Percentiles rank a stretch among this genome's conserved stretches.
phyloP scores from a whole-genome alignment of 2,888 invertebrate species.

The Caenorhabditis sp. region DNA sequence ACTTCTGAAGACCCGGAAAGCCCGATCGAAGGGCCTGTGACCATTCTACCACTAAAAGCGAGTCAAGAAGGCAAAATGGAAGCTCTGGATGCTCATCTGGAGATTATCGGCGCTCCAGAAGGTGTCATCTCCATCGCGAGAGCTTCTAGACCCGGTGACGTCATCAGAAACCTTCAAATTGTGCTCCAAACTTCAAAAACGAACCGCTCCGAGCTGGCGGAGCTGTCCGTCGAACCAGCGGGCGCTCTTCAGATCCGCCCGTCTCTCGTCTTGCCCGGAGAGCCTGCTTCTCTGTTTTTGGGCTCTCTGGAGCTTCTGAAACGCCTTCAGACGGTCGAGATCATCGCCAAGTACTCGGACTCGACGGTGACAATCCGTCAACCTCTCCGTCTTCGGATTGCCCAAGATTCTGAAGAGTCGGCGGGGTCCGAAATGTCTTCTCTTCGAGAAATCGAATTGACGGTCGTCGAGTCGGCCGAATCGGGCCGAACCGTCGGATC shows the following conservation, averaged over 20 bases:
- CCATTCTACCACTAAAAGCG: conserved; percentile 36
- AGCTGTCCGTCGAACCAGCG: conserved; percentile 23
- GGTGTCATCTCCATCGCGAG: conserved; percentile 1
- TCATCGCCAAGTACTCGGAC: conserved; percentile 17
- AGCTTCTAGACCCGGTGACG: conserved; percentile 9
- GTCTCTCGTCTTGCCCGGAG: background rate
- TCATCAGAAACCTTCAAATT: conserved; percentile 14
- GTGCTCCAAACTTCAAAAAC: background rate
- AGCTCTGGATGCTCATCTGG: conserved; percentile 8
- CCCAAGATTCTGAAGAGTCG: background rate
- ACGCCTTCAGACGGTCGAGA: conserved; percentile 5
- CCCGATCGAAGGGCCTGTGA: conserved; percentile 35
- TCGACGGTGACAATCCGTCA: conserved; percentile 10
- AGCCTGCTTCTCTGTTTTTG: conserved; percentile 21
- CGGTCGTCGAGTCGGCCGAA: conserved; percentile 20
- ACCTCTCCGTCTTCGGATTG: background rate
- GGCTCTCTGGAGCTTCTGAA: background rate
- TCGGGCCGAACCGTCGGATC: conserved; percentile 40
- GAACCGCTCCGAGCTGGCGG: background rate
- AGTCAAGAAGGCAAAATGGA: conserved; percentile 7
- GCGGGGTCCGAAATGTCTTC: conserved; percentile 18
- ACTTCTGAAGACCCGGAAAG: conserved; percentile 11
- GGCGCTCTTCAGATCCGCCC: conserved; percentile 34
- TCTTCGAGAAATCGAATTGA: conserved; percentile 27
- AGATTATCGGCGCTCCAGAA: background rate